A percentile compares a stretch with the other conserved stretches of the same genome.
These are phyloP conservation scores for Acanthornis magna DNA, from an alignment of 2,797 vertebrate genomes.

Conservation along the genomic window DNA sequence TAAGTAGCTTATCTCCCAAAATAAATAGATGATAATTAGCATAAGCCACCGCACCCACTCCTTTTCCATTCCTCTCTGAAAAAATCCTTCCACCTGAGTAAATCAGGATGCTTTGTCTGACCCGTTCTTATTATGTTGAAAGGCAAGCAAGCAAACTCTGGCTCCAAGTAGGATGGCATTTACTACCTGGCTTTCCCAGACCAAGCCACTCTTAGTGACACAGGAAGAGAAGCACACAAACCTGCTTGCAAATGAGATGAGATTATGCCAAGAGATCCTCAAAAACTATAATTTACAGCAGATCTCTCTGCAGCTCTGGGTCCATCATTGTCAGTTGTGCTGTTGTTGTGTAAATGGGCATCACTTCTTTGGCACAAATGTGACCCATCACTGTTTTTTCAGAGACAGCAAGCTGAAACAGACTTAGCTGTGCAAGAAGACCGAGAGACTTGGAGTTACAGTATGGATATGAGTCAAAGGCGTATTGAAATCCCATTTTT, in stretches of 20 bases:
- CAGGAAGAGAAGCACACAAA: neutral
- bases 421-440: neutral
- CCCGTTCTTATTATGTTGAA: neutral
- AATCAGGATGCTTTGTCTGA: conserved; percentile 46
- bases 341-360: neutral
- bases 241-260: neutral
- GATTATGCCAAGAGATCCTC: neutral
- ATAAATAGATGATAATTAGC: conserved; percentile 65
- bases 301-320: neutral
- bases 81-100: conserved; percentile 48
- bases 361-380: neutral
- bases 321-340: neutral
- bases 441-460: neutral
- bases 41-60: conserved; percentile 29
- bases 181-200: neutral
- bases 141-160: neutral
- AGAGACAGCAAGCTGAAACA: neutral
- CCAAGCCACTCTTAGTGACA: neutral
- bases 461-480: neutral
- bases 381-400: neutral
- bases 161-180: neutral
- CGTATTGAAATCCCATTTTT: rapidly evolving
- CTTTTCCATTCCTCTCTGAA: neutral
- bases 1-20: conserved; percentile 64
- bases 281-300: neutral